These are phyloP conservation scores for Aplysina aerophoba DNA, from an alignment of 37 sponge, comb jelly and placozoan genomes.

Conservation along the genomic window DNA sequence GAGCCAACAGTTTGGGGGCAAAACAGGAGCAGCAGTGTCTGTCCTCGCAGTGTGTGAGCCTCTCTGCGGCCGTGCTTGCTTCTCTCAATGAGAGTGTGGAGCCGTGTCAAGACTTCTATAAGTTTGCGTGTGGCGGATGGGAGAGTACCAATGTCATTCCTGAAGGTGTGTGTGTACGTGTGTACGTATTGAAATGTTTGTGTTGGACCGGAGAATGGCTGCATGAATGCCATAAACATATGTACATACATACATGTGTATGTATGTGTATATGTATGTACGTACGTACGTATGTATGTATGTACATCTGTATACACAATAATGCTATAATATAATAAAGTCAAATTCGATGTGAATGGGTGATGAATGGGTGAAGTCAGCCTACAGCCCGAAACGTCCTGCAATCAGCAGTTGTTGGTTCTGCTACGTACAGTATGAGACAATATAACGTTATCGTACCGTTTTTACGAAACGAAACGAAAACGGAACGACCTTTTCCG, in stretches of 20 bases:
- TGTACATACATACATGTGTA: background rate
- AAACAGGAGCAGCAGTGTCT: slow-evolving; percentile 22
- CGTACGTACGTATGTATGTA: background rate
- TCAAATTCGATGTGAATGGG: too few species aligned
- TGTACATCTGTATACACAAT: too few species aligned
- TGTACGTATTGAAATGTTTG: background rate
- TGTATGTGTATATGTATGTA: background rate
- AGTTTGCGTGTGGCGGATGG: slow-evolving; percentile 81
- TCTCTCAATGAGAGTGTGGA: slow-evolving; percentile 58
- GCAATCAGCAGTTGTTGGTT: too few species aligned
- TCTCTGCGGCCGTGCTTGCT: slow-evolving; percentile 42
- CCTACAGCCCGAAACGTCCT: too few species aligned
- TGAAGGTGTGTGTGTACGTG: slow-evolving; percentile 46
- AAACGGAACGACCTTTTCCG: too few species aligned
- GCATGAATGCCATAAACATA: background rate
- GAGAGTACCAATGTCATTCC: slow-evolving; percentile 60
- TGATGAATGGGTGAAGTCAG: too few species aligned
- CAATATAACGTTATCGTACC: too few species aligned
- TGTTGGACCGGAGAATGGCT: background rate
- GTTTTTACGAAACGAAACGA: too few species aligned
- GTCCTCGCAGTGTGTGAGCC: slow-evolving; percentile 48
- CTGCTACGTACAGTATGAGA: too few species aligned
- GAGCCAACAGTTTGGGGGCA: background rate
- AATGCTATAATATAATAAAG: too few species aligned
- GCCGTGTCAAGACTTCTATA: slow-evolving; percentile 79